Conservation (phyloP, 2,797 vertebrate species). For the Oryzias dopingdopingensis region DNA sequence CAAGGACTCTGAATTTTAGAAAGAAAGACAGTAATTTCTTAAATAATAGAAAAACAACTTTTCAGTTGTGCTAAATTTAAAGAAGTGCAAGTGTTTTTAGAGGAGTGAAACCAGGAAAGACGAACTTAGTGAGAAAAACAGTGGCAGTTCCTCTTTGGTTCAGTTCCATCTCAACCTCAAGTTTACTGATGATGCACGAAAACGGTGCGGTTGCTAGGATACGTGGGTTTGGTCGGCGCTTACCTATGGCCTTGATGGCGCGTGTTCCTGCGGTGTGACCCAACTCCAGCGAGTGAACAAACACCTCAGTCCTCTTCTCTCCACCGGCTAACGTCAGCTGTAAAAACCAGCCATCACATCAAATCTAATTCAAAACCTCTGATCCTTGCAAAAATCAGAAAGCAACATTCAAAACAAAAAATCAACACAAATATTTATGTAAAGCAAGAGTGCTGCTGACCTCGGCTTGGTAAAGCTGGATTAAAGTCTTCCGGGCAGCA, state of each 20-base stretch:
- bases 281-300: slow-evolving; percentile 93
- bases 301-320: slow-evolving; percentile 88
- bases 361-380: too few relatives aligned
- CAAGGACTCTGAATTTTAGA: not conserved
- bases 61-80: slow-evolving; percentile 38
- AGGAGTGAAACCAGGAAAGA: slow-evolving; percentile 43
- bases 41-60: not conserved
- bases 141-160: slow-evolving; percentile 41
- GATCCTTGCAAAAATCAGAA: too few relatives aligned
- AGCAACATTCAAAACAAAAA: too few relatives aligned
- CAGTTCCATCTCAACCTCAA: slow-evolving; percentile 18
- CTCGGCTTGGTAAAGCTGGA: slow-evolving; percentile 96
- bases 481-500: slow-evolving; percentile 81
- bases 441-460: slow-evolving; percentile 59
- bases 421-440: not conserved
- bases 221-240: slow-evolving; percentile 26
- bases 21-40: not conserved
- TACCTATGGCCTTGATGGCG: slow-evolving; percentile 95
- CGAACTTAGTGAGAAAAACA: slow-evolving; percentile 43
- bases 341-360: slow-evolving; percentile 24
- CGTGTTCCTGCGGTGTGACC: slow-evolving; percentile 90
- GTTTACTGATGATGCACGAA: slow-evolving; percentile 29
- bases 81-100: slow-evolving; percentile 33
- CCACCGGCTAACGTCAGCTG: slow-evolving; percentile 89
- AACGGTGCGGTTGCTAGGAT: slow-evolving; percentile 14